Evolutionary conservation across 1,140 invertebrate genomes (phyloP).

Genomic region (Sitodiplosis mosellana): DNA sequence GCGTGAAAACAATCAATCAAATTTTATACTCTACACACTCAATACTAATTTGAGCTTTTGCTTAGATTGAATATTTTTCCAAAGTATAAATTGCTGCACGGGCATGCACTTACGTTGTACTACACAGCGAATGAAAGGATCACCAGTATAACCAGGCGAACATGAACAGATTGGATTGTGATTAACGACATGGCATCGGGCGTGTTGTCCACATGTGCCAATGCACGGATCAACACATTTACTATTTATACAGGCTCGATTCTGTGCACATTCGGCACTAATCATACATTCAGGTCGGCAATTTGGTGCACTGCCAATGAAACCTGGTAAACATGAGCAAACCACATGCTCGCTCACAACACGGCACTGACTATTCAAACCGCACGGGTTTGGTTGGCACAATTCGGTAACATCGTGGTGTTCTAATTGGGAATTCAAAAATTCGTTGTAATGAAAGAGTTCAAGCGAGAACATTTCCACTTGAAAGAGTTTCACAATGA

Average conservation of each 20-base stretch:
- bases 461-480: too few relatives aligned
- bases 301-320: constrained; percentile 54
- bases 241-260: constrained; percentile 63
- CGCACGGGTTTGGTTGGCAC: constrained; percentile 63
- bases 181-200: constrained; percentile 63
- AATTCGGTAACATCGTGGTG: constrained; percentile 21
- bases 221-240: constrained; percentile 68
- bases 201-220: constrained; percentile 59
- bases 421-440: constrained; percentile 9
- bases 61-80: background rate
- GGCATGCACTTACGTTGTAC: constrained; percentile 32
- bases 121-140: constrained; percentile 54
- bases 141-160: constrained; percentile 49
- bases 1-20: constrained; percentile 2
- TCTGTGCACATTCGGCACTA: constrained; percentile 63
- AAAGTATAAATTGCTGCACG: background rate
- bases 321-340: constrained; percentile 57
- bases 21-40: constrained; percentile 11
- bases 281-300: constrained; percentile 69
- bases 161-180: constrained; percentile 71
- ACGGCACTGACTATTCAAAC: constrained; percentile 60
- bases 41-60: background rate
- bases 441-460: too few relatives aligned
- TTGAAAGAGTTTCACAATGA: too few relatives aligned
- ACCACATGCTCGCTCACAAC: constrained; percentile 63